Percentiles rank a stretch among this genome's conserved stretches.
phyloP scores from a whole-genome alignment of 2,888 invertebrate species.

The Leptinotarsa haldemani region DNA sequence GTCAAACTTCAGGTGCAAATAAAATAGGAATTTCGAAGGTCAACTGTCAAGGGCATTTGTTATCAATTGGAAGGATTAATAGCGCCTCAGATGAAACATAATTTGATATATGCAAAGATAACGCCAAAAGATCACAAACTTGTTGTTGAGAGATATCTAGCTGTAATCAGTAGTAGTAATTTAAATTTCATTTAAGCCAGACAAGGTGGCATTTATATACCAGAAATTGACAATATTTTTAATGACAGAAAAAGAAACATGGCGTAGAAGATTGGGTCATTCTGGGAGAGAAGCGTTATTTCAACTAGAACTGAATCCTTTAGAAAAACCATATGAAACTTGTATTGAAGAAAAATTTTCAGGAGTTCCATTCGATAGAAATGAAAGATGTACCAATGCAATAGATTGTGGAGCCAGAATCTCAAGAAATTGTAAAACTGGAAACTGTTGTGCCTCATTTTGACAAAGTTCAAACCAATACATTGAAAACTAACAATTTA shows the following conservation, averaged over 20 bases:
- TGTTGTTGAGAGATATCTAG: slow-evolving; percentile 23
- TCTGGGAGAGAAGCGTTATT: neutral
- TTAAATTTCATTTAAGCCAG: neutral
- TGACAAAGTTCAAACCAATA: slow-evolving; percentile 13
- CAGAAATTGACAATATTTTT: neutral
- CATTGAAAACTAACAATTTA: slow-evolving; percentile 28
- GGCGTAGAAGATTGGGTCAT: neutral
- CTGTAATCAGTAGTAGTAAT: slow-evolving; percentile 17
- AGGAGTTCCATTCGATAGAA: neutral
- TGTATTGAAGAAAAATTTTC: neutral
- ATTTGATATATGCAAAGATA: slow-evolving; percentile 25
- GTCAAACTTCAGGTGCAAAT: neutral
- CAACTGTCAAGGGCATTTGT: neutral
- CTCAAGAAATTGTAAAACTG: slow-evolving; percentile 27
- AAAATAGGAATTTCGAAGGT: neutral
- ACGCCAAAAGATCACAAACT: slow-evolving; percentile 29
- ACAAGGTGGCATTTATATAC: neutral
- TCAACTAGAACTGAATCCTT: neutral
- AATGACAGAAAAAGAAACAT: neutral
- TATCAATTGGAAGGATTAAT: slow-evolving; percentile 24
- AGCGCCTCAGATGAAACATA: slow-evolving; percentile 24
- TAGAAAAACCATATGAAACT: neutral
- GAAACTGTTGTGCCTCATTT: slow-evolving; percentile 24
- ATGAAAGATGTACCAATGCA: neutral
- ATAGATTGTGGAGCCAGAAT: slow-evolving; percentile 40